Base-by-base conservation (phyloP, 1,140 invertebrate species). In the Contarinia nasturtii region DNA sequence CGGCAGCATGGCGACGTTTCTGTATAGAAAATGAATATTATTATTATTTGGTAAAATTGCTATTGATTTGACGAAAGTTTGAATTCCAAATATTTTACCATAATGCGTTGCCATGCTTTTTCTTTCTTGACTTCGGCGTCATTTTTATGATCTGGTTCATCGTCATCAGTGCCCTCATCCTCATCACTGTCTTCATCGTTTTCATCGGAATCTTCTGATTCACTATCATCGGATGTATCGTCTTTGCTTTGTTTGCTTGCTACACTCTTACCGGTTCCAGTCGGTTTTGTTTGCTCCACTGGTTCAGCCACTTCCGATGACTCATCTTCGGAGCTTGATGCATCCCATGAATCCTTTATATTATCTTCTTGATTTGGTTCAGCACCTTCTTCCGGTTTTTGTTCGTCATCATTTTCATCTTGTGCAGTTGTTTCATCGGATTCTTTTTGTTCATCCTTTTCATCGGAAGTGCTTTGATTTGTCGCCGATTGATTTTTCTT, bases 1-100 rank as follows among this genome's bases (percentile, higher is more conserved):
- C 87, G 34, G 86, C 86, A 11, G 82, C 80, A 55, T 83, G 75
- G 58, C 80, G 73, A 37, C 88, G 75, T 73, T 83, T 86, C 68
- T 85, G 56, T 51, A 63, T n/a, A 62, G 43, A 51, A 51, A 44
- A 22, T 47, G 12, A n/a, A 38, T 5, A 17, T 38, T 38, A 38
- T 38, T 38, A 7, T 38, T 4, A 38, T n/a, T 38, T 14, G 12
- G 36, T n/a, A 5, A 4, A 5, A 7, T 38, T 38, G 3, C 3
- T 43, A 18, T 43, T n/a, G n/a, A n/a, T n/a, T n/a, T n/a, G n/a
- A n/a, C n/a, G n/a, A n/a, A n/a, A n/a, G n/a, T n/a, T 18, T 18
- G 18, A 21, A 18, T 12, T 5, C 4, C 7, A 43, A 43, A 18
- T 18, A 38, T 3, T 19, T 44, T 44, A 44, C 43, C 22, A 27